These are phyloP conservation scores for Sporophila hypoxantha DNA, from an alignment of 2,113 vertebrate species.

Conservation along the genomic window DNA sequence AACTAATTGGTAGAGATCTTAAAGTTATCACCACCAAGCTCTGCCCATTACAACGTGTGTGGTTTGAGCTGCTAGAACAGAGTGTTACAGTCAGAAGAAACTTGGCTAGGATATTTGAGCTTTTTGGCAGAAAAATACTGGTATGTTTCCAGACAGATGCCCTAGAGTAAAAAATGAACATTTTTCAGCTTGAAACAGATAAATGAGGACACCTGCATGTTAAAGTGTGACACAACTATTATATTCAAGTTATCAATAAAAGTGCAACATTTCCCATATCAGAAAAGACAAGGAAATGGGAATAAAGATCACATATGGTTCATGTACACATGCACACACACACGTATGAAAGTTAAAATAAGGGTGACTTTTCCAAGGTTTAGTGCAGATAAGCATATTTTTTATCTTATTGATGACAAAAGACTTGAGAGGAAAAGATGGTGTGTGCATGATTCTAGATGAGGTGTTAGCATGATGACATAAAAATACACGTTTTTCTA, in stretches of 20 bases:
- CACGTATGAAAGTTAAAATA: neutral
- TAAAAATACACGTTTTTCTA: neutral
- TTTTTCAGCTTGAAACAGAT: neutral
- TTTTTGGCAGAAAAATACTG: neutral
- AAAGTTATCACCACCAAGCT: neutral
- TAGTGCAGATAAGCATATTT: neutral
- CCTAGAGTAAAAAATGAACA: neutral
- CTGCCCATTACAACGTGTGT: neutral
- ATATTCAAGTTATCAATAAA: neutral
- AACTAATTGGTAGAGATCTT: neutral
- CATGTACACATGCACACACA: fast-evolving
- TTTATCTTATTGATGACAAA: neutral
- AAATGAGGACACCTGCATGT: neutral
- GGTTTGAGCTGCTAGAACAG: neutral
- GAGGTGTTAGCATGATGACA: neutral
- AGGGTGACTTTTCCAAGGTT: neutral
- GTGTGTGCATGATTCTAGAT: neutral
- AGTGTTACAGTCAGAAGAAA: neutral
- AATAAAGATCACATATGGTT: neutral
- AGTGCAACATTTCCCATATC: neutral
- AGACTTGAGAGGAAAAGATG: neutral
- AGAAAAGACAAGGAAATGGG: neutral
- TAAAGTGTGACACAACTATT: neutral
- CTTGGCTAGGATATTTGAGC: neutral
- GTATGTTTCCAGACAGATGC: neutral